These are phyloP conservation scores for Sparidentex hasta DNA, from an alignment of 2,797 vertebrate species.

Conservation along the genomic window DNA sequence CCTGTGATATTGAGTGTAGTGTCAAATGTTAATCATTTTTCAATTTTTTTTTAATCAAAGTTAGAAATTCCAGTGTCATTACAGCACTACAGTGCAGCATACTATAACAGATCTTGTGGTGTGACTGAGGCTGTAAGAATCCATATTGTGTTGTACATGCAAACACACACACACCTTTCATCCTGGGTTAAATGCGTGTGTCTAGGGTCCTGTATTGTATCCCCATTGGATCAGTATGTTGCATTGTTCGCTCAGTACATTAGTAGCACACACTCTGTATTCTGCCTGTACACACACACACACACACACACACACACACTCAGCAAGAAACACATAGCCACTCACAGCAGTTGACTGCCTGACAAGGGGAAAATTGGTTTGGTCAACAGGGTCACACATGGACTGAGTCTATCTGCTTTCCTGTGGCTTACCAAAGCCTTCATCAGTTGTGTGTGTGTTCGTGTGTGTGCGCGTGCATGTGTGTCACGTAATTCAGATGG, in stretches of 20 bases:
- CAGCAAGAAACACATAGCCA: constrained; percentile 1
- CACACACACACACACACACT: constrained; percentile 7
- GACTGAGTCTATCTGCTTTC: constrained; percentile 58
- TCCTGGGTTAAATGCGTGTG: constrained; percentile 4
- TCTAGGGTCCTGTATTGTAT: neutral
- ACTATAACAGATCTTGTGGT: too few relatives aligned
- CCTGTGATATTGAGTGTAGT: too few relatives aligned
- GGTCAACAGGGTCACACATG: constrained; percentile 69
- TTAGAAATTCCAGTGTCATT: too few relatives aligned
- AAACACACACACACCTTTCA: constrained; percentile 7
- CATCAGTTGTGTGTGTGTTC: constrained; percentile 41
- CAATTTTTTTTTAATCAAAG: too few relatives aligned
- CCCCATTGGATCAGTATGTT: constrained; percentile 11
- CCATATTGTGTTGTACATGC: constrained; percentile 1
- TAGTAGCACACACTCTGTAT: constrained; percentile 32
- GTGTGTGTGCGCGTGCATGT: constrained; percentile 19
- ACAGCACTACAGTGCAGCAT: too few relatives aligned
- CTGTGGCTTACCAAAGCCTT: constrained; percentile 48
- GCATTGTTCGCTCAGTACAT: constrained; percentile 25
- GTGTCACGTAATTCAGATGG: constrained; percentile 22
- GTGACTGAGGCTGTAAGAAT: neutral
- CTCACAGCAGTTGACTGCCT: constrained; percentile 35
- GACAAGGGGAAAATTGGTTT: constrained; percentile 79
- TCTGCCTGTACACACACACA: constrained; percentile 8
- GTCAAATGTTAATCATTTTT: too few relatives aligned